Percentiles rank a stretch among this genome's conserved stretches.
Conservation (phyloP, 1,140 invertebrate species). For the Meteorus sp. region DNA sequence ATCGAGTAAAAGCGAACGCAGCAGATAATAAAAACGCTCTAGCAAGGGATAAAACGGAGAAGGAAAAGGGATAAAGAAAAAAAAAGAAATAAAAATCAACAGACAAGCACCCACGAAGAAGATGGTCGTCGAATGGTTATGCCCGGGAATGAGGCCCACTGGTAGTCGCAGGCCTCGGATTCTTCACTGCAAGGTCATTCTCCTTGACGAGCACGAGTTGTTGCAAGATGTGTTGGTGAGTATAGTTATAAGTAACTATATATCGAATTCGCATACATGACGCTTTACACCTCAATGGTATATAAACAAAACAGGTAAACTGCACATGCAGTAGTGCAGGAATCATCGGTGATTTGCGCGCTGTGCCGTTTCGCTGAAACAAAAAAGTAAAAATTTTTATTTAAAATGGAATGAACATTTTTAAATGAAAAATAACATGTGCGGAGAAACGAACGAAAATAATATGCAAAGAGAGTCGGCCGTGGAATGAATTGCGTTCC, state of each 20-base stretch:
- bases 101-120: too few relatives aligned
- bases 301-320: neutral
- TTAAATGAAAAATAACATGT: too few relatives aligned
- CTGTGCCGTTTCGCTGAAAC: neutral
- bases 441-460: too few relatives aligned
- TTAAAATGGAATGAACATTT: too few relatives aligned
- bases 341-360: neutral
- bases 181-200: conserved; percentile 65
- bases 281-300: neutral
- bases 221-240: conserved; percentile 66
- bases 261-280: conserved; percentile 14
- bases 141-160: conserved; percentile 56
- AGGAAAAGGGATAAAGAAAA: neutral
- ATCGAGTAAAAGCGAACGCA: too few relatives aligned
- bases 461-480: neutral
- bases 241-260: conserved; percentile 25
- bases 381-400: too few relatives aligned
- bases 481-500: conserved; percentile 16
- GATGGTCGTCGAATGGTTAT: conserved; percentile 58
- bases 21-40: too few relatives aligned
- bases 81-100: neutral
- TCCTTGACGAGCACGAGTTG: conserved; percentile 66
- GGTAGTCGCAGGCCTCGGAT: conserved; percentile 64
- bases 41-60: neutral
- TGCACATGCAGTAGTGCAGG: neutral